These are phyloP conservation scores for Lasiurus cinereus DNA, from an alignment of 2,113 vertebrate species.

Conservation along the genomic window DNA sequence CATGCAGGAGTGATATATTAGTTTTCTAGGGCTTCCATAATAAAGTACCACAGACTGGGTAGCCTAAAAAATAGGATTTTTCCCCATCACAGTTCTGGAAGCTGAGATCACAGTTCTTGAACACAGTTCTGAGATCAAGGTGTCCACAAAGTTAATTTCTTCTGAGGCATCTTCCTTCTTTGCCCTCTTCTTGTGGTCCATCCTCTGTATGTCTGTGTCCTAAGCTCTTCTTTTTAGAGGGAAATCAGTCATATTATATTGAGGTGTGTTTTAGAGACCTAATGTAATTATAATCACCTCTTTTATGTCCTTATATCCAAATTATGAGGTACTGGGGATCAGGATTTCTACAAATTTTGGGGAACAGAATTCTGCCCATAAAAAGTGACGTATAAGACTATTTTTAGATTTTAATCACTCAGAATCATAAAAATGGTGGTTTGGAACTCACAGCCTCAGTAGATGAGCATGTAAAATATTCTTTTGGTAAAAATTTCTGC, in stretches of 20 bases:
- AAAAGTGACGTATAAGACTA: background rate
- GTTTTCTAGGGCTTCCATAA: background rate
- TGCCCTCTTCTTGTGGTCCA: background rate
- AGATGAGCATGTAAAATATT: background rate
- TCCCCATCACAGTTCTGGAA: background rate
- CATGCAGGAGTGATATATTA: background rate
- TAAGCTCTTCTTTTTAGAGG: background rate
- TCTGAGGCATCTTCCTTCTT: background rate
- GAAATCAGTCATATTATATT: background rate
- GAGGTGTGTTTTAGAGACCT: background rate
- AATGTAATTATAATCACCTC: background rate
- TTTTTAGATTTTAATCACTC: background rate
- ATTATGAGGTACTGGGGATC: background rate
- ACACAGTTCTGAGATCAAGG: background rate
- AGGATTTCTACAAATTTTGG: background rate
- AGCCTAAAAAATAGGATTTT: background rate
- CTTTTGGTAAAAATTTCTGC: background rate
- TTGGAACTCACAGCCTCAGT: background rate
- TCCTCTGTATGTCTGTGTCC: background rate
- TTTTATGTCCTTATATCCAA: background rate
- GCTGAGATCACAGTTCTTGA: no score
- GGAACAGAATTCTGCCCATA: background rate
- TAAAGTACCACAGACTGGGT: background rate
- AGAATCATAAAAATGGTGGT: background rate
- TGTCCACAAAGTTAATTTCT: background rate